These are phyloP conservation scores for Drosophila seclusa DNA, from an alignment of 2,888 invertebrate species.

Conservation along the genomic window DNA sequence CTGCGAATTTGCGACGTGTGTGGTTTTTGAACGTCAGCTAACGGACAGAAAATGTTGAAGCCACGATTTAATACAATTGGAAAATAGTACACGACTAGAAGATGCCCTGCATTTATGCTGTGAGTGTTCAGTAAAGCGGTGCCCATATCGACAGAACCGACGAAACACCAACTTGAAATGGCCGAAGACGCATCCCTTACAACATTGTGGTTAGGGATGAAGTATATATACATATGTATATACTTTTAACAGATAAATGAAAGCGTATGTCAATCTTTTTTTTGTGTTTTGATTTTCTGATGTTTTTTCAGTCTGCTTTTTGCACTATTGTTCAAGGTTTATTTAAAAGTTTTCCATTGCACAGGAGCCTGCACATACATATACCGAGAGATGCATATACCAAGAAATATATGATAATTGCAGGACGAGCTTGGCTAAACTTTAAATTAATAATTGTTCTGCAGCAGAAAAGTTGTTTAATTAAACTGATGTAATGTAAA, in stretches of 20 bases:
- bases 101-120: neutral
- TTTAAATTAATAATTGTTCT: constrained; percentile 22
- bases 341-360: constrained; percentile 18
- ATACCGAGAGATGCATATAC: neutral
- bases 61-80: neutral
- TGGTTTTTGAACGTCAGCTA: constrained; percentile 58
- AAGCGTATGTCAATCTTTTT: constrained; percentile 14
- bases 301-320: constrained; percentile 8
- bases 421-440: neutral
- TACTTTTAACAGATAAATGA: constrained; percentile 2
- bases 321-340: constrained; percentile 23
- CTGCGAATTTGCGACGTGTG: constrained; percentile 51
- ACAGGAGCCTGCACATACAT: neutral
- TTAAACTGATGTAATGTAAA: constrained; percentile 16
- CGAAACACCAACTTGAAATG: neutral
- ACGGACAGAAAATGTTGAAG: constrained; percentile 4
- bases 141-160: neutral
- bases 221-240: neutral
- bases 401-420: constrained; percentile 3
- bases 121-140: neutral
- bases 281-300: constrained; percentile 14
- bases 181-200: too few relatives aligned
- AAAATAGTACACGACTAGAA: neutral
- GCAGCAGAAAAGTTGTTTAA: constrained; percentile 21
- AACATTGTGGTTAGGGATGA: neutral